Percentiles rank a stretch among this genome's conserved stretches.
phyloP scores from a whole-genome alignment of 2,113 vertebrate genomes.

The Elaphurus davidianus region DNA sequence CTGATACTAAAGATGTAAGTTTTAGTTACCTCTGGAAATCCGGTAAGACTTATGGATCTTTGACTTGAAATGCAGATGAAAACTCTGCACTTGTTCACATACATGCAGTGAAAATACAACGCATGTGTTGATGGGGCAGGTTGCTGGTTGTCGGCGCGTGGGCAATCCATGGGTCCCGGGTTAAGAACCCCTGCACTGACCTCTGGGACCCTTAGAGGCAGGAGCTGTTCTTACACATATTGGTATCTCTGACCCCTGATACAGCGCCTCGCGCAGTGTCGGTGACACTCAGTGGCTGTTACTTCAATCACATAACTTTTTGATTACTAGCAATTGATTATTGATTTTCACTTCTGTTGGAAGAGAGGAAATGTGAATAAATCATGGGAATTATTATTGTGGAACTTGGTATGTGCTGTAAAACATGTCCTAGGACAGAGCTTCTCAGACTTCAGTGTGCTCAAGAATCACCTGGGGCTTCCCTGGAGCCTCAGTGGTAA shows the following conservation, averaged over 20 bases:
- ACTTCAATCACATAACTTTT: neutral
- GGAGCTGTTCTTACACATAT: too few relatives aligned
- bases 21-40: neutral
- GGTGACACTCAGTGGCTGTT: neutral
- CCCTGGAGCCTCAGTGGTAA: neutral
- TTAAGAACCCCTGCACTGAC: neutral
- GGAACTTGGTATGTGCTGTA: neutral
- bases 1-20: neutral
- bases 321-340: neutral
- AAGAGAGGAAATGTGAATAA: neutral
- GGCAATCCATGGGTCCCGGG: fast-evolving
- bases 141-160: neutral
- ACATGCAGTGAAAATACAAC: neutral
- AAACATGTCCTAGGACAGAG: neutral
- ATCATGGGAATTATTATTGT: neutral
- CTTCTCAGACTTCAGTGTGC: fast-evolving
- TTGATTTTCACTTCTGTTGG: neutral
- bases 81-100: neutral
- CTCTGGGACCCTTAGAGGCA: neutral
- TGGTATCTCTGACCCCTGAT: too few relatives aligned
- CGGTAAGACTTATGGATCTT: neutral
- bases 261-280: fast-evolving
- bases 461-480: neutral
- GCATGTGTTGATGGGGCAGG: neutral
- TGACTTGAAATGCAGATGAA: neutral